Base-by-base conservation (phyloP, 2,113 vertebrate genomes). In the Hymenochirus boettgeri region DNA sequence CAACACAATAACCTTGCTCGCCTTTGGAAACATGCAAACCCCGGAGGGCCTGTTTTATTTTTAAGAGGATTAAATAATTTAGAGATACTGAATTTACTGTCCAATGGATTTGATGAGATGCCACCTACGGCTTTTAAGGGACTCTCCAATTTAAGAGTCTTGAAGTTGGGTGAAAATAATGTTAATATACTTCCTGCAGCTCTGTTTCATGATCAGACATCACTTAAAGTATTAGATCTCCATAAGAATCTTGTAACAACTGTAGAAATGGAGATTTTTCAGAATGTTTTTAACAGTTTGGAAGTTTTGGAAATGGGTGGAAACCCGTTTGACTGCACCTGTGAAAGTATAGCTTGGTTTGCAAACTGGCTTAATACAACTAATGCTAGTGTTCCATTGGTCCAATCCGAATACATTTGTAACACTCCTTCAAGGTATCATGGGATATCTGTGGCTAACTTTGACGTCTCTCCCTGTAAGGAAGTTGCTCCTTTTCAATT, bases 281-380 rank as follows among this genome's bases (percentile, higher is more conserved):
- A 76, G n/a, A 70, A 70, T 11, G 84, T 80, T 13, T 77, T 95
- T 73, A 76, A 71, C 65, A 92, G 85, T 69, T 71, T 99, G 56
- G 86, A 65, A 26, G 45, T 57, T 59, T 83, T 99, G 17, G 62
- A 83, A 45, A 90, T 99, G 90, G 76, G 80, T 57, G 88, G 76
- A 57, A 99, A 99, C 70, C 95, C 96, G 0, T 99, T 96, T 61
- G 96, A 99, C 46, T 99, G 96, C 71, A 99, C 96, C 0, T 99
- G 96, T 70, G 94, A 96, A 73, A 96, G 94, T 73, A 93, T 98
- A 27, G 67, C 90, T 62, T 99, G 96, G 96, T 99, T 98, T 65
- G 82, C 85, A 15, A 82, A 69, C 0, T 98, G 94, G 95, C 79
- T 98, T 24, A 95, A 96, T 60, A 15, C 2, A 21, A 96, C 88